Base-by-base conservation (phyloP, 2,113 vertebrate species). In the Nipponia nippon region DNA sequence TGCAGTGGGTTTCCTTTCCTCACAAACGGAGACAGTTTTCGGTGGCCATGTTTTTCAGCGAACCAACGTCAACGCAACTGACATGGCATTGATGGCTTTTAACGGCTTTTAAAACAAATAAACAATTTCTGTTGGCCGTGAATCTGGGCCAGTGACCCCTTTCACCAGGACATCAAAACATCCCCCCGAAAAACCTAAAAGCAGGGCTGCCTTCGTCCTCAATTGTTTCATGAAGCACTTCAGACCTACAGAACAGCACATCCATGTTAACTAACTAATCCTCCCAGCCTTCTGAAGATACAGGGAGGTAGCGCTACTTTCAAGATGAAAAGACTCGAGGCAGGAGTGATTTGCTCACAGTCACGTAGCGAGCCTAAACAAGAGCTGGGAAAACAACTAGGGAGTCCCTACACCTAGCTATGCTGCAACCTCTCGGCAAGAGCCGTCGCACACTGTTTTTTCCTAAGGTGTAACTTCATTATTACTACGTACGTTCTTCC, bases 321-420 rank as follows among this genome's bases (percentile, higher is more conserved):
- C 49, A 77, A 79, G 40, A 53, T 2, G 0, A 46, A 65, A 86
- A 87, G 23, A 38, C 9, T 42, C 9, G 21, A 92, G 36, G 47
- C 25, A 21, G 44, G 47, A 63, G 16, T 2, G 18, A 53, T 75
- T 84, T 89, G 67, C 67, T 75, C 20, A 26, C 13, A 1, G 44
- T 52, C 55, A 92, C 0, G 1, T 29, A 58, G 40, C 0, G 0
- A 46, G 30, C 34, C 56, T 61, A 8, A 92, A 53, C 0, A 0
- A 62, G 29, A 83, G 36, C 66, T 66, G 78, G 46, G 15, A 40
- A 73, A 70, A 27, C 7, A 44, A 10, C 27, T 30, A 40, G 29
- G 17, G 34, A 58, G 29, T 15, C 32, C 59, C 27, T 4, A 26
- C 26, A 12, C 36, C 47, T 7, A 17, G 26, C 23, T 55, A 8